These are phyloP conservation scores for Ciconia boyciana DNA, from an alignment of 2,113 vertebrate species.

Conservation along the genomic window DNA sequence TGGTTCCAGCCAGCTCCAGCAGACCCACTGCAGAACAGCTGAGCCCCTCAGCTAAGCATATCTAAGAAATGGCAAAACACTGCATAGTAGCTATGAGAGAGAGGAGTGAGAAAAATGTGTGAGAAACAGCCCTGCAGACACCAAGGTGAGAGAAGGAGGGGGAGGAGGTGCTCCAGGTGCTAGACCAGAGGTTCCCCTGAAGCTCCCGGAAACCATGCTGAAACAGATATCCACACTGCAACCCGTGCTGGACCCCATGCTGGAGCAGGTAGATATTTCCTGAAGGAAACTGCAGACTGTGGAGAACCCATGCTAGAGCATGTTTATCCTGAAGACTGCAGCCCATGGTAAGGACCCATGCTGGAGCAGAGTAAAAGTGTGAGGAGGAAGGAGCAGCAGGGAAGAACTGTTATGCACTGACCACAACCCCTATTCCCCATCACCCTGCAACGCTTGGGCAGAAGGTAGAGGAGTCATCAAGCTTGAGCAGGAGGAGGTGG, in stretches of 20 bases:
- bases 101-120: background rate
- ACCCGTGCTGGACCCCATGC: background rate
- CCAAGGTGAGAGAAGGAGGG: background rate
- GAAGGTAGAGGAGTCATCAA: background rate
- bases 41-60: background rate
- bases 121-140: background rate
- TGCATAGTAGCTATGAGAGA: background rate
- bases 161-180: background rate
- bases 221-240: background rate
- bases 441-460: rapidly evolving
- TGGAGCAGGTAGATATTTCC: background rate
- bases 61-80: background rate
- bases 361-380: background rate
- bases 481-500: background rate
- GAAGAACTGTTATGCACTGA: background rate
- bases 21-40: background rate
- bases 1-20: background rate
- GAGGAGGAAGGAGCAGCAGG: rapidly evolving
- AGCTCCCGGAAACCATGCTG: background rate
- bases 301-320: background rate
- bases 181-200: background rate
- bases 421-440: rapidly evolving
- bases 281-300: background rate
- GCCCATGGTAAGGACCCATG: background rate
- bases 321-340: background rate